Evolutionary conservation across 2,113 vertebrate species (phyloP).

Genomic region (Isichthys henryi): DNA sequence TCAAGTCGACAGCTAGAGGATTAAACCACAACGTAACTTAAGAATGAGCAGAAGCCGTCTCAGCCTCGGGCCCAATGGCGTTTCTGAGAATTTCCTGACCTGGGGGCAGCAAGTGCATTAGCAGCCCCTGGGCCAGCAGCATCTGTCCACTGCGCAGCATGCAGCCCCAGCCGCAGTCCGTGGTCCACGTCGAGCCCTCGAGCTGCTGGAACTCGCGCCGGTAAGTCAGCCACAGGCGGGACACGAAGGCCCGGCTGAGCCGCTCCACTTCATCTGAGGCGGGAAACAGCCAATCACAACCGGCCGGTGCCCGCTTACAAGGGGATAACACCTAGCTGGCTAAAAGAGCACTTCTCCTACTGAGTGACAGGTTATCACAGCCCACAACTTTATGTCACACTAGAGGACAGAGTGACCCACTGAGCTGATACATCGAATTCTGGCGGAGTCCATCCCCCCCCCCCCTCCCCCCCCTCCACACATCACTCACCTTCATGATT

Average conservation of each 20-base stretch:
- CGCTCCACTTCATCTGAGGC: constrained; percentile 68
- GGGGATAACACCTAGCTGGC: neutral
- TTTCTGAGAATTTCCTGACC: constrained; percentile 46
- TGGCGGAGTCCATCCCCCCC: neutral
- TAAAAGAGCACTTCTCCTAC: neutral
- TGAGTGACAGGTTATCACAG: neutral
- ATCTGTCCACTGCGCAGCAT: constrained; percentile 88
- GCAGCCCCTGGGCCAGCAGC: constrained; percentile 80
- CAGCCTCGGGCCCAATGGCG: too few species aligned
- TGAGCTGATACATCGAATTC: neutral
- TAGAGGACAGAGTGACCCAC: neutral
- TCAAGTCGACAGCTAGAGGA: neutral
- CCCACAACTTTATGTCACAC: neutral
- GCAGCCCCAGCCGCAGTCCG: constrained; percentile 89
- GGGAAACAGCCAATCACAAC: neutral
- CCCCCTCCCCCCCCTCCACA: neutral
- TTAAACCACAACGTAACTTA: neutral
- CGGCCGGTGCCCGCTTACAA: neutral
- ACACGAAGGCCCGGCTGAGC: constrained; percentile 72
- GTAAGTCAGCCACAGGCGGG: constrained; percentile 82
- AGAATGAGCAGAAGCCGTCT: neutral
- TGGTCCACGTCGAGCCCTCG: constrained; percentile 71
- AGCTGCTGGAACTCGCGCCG: constrained; percentile 77
- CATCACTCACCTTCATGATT: constrained; percentile 66
- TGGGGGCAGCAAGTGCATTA: constrained; percentile 72